Evolutionary conservation across 2,113 vertebrate species (phyloP).

Genomic region (Octodon degus): DNA sequence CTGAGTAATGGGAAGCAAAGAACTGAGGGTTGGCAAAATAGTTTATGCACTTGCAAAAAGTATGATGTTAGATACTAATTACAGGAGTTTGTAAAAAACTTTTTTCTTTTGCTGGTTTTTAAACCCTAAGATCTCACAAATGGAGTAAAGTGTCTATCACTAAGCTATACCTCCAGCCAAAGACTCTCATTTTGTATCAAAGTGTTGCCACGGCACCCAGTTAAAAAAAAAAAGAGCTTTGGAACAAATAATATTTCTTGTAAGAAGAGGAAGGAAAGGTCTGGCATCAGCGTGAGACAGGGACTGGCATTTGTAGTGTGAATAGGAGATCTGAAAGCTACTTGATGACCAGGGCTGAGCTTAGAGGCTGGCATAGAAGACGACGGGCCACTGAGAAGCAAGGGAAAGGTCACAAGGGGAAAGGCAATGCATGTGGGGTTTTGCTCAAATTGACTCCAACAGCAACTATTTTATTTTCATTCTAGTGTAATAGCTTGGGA

Average conservation of each 20-base stretch:
- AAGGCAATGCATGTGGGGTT: too few species aligned
- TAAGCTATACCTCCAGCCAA: too few species aligned
- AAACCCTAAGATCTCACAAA: not conserved
- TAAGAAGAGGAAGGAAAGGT: not conserved
- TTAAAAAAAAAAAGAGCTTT: not conserved
- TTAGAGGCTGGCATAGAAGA: not conserved
- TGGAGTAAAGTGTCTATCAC: too few species aligned
- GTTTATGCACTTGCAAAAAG: not conserved
- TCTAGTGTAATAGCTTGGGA: not conserved
- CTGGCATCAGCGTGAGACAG: rapidly evolving
- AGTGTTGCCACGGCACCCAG: not conserved
- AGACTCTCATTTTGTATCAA: not conserved
- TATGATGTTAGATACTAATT: not conserved
- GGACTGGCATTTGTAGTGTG: rapidly evolving
- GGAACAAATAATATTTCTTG: not conserved
- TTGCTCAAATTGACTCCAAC: not conserved
- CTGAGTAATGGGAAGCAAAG: not conserved
- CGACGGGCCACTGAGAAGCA: not conserved
- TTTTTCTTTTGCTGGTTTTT: not conserved
- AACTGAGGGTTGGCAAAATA: not conserved
- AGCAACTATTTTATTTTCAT: not conserved
- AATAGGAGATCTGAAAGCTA: rapidly evolving
- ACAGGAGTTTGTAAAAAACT: too few species aligned
- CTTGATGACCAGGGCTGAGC: too few species aligned
- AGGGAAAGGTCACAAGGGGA: not conserved